These are phyloP conservation scores for Rhopalosiphum nymphaeae DNA, from an alignment of 2,888 invertebrate genomes.

Conservation along the genomic window DNA sequence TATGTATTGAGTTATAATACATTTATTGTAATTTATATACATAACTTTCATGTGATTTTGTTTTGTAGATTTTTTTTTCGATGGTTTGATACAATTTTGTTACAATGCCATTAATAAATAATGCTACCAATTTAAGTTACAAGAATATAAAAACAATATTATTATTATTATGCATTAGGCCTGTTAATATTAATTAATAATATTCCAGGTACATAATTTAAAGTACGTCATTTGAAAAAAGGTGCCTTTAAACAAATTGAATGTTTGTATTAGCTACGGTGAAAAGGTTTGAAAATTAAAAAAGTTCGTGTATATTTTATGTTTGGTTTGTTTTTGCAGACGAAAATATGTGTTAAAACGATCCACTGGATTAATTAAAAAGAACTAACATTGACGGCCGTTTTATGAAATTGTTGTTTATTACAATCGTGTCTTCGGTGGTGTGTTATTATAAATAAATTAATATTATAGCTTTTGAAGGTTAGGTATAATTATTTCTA, in stretches of 20 bases:
- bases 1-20: background rate
- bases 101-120: background rate
- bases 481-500: background rate
- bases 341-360: background rate
- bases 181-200: constrained; percentile 8
- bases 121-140: background rate
- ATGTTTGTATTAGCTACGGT: background rate
- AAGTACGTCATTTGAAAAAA: background rate
- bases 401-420: background rate
- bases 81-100: background rate
- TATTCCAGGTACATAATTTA: background rate
- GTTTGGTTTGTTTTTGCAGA: background rate
- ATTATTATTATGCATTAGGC: background rate
- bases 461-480: background rate
- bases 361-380: background rate
- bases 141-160: background rate
- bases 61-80: background rate
- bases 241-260: background rate
- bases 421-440: background rate
- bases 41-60: background rate
- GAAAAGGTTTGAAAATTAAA: background rate
- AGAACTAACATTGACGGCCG: background rate
- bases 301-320: background rate
- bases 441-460: background rate
- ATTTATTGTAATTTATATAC: background rate